Percentiles rank a stretch among this genome's conserved stretches.
phyloP scores from a whole-genome alignment of 2,113 vertebrate genomes.

The Brachyistius frenatus region DNA sequence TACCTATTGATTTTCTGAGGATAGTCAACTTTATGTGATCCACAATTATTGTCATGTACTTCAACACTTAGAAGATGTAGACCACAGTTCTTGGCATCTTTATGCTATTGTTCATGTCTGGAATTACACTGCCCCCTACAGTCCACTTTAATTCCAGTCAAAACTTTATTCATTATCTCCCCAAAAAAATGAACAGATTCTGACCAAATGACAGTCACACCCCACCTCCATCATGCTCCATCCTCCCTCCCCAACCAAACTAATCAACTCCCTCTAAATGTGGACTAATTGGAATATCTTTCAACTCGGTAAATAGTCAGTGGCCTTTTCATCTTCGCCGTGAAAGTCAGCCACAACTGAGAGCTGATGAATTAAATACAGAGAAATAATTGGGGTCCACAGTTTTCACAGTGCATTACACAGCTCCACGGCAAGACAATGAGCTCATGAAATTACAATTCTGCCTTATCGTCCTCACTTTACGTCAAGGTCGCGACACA shows the following conservation, averaged over 20 bases:
- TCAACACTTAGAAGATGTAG: background rate
- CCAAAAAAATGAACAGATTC: slow-evolving; percentile 42
- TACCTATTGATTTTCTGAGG: background rate
- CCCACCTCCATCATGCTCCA: background rate
- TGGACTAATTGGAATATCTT: slow-evolving; percentile 55
- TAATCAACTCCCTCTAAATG: slow-evolving; percentile 31
- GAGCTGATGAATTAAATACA: slow-evolving; percentile 43
- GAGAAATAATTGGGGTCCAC: slow-evolving; percentile 44
- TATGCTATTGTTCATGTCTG: background rate
- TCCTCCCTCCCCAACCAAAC: slow-evolving; percentile 5
- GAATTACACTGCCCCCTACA: slow-evolving; percentile 72
- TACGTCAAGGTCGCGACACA: slow-evolving; percentile 18
- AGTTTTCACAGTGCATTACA: slow-evolving; percentile 61
- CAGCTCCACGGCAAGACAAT: slow-evolving; percentile 28
- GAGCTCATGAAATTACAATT: slow-evolving; percentile 29
- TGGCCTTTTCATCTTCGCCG: slow-evolving; percentile 47
- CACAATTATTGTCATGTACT: background rate
- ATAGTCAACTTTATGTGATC: background rate
- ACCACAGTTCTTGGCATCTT: background rate
- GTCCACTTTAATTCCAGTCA: slow-evolving; percentile 44
- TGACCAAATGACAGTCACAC: slow-evolving; percentile 58
- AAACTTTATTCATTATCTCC: slow-evolving; percentile 67
- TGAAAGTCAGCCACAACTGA: slow-evolving; percentile 31
- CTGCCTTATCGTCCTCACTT: slow-evolving; percentile 12
- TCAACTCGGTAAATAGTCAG: slow-evolving; percentile 54